Evolutionary conservation across 2,888 invertebrate species (phyloP).

Genomic region (Drosophila subquinaria): DNA sequence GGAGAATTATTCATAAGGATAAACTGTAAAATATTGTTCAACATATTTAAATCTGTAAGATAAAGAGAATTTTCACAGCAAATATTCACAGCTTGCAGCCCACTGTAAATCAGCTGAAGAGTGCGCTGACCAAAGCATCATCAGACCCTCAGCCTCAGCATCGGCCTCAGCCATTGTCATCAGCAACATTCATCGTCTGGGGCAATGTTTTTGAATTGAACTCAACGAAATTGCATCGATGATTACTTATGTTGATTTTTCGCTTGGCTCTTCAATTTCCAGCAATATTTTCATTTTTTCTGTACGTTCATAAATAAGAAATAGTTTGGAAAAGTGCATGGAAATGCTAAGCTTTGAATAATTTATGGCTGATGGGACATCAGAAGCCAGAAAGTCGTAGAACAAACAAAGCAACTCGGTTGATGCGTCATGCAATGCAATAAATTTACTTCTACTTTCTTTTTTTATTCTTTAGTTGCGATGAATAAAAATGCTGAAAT

Average conservation of each 20-base stretch:
- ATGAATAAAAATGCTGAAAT: constrained; percentile 37
- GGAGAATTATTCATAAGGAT: too few relatives aligned
- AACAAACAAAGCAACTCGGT: constrained; percentile 44
- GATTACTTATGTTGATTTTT: constrained; percentile 79
- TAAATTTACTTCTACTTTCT: constrained; percentile 31
- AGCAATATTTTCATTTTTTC: constrained; percentile 9
- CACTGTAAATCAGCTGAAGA: constrained; percentile 52
- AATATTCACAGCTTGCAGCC: background rate
- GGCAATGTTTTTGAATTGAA: constrained; percentile 78
- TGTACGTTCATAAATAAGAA: constrained; percentile 69
- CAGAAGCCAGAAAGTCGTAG: constrained; percentile 26
- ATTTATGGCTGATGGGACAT: constrained; percentile 62
- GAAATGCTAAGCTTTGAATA: constrained; percentile 77
- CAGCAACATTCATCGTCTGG: constrained; percentile 51
- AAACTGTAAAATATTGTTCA: too few relatives aligned
- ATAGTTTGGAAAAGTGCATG: constrained; percentile 48
- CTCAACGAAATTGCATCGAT: constrained; percentile 81
- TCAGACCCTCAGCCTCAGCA: constrained; percentile 5
- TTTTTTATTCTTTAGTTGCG: background rate
- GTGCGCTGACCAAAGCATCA: constrained; percentile 26
- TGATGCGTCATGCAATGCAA: constrained; percentile 67
- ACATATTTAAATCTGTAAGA: too few relatives aligned
- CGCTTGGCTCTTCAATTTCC: constrained; percentile 57
- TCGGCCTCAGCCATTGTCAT: constrained; percentile 46
- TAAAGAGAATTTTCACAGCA: too few relatives aligned